Conservation (phyloP, 2,888 invertebrate genomes). For the Lottia gigantea region DNA sequence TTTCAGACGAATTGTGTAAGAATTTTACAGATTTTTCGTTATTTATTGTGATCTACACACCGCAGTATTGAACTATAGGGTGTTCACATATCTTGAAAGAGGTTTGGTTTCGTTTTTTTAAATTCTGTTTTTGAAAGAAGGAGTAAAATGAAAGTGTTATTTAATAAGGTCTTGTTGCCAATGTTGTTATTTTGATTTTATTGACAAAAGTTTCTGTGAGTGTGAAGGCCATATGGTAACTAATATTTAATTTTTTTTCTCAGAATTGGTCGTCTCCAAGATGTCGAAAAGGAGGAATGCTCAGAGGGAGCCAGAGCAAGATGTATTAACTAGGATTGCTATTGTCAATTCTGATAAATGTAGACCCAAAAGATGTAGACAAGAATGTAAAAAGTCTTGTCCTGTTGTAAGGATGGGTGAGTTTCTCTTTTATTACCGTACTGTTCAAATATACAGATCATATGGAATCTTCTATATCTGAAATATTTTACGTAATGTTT, state of each 20-base stretch:
- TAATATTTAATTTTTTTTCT: not conserved
- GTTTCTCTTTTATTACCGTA: conserved; percentile 21
- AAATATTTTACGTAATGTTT: no score
- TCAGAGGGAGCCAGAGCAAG: conserved; percentile 66
- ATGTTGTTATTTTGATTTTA: no score
- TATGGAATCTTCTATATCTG: no score
- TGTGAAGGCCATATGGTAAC: no score
- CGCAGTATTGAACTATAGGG: not conserved
- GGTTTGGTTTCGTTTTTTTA: no score
- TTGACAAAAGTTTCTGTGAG: no score
- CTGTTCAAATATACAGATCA: no score
- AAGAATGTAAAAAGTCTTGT: conserved; percentile 98
- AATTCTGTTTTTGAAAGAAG: not conserved
- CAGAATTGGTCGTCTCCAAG: not conserved
- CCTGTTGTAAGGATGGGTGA: conserved; percentile 97
- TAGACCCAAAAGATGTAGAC: conserved; percentile 98
- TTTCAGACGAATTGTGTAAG: conserved; percentile 1
- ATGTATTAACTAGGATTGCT: conserved; percentile 95
- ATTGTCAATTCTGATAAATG: conserved; percentile 98
- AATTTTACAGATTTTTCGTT: not conserved
- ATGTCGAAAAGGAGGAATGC: conserved; percentile 7
- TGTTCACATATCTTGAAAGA: no score
- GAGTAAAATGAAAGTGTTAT: not conserved
- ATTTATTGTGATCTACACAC: not conserved
- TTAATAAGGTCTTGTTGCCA: not conserved